Percentiles rank a stretch among this genome's conserved stretches.
Conservation (phyloP, 2,797 vertebrate genomes). For the Etheostoma nigrum region DNA sequence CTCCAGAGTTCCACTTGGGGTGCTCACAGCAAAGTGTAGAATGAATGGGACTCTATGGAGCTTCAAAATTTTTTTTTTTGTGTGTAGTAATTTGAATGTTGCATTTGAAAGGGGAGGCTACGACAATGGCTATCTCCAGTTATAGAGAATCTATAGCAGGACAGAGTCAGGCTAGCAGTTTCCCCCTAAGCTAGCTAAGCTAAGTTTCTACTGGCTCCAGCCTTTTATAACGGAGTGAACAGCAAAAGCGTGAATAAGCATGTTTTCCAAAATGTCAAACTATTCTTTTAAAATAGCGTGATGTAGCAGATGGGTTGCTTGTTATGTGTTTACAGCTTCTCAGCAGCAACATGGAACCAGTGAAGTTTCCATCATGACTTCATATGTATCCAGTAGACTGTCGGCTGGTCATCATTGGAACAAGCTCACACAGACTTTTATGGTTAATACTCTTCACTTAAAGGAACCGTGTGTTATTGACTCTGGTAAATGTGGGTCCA, state of each 20-base stretch:
- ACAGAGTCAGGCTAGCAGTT: neutral
- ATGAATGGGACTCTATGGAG: too few relatives aligned
- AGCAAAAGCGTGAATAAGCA: neutral
- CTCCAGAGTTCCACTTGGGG: too few relatives aligned
- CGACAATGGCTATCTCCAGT: too few relatives aligned
- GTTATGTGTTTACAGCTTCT: conserved; percentile 29
- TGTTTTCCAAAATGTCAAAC: neutral
- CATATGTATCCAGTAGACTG: conserved; percentile 32
- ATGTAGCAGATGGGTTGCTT: conserved; percentile 3
- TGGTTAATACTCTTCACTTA: conserved; percentile 42
- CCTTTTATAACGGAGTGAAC: neutral
- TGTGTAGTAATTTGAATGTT: too few relatives aligned
- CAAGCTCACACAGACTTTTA: conserved; percentile 42
- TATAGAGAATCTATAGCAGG: too few relatives aligned
- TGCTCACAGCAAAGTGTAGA: too few relatives aligned
- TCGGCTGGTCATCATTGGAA: conserved; percentile 41
- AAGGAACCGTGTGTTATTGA: conserved; percentile 45
- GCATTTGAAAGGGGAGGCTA: too few relatives aligned
- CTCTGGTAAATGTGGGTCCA: conserved; percentile 38
- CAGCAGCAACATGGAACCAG: conserved; percentile 35
- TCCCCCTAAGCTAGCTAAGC: neutral
- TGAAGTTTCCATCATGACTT: conserved; percentile 57
- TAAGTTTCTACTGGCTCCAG: neutral
- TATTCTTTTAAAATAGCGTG: neutral
- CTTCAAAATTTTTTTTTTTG: too few relatives aligned